A percentile compares a stretch with the other conserved stretches of the same genome.
These are phyloP conservation scores for Tipula lateralis DNA, from an alignment of 2,888 invertebrate species.

Conservation along the genomic window DNA sequence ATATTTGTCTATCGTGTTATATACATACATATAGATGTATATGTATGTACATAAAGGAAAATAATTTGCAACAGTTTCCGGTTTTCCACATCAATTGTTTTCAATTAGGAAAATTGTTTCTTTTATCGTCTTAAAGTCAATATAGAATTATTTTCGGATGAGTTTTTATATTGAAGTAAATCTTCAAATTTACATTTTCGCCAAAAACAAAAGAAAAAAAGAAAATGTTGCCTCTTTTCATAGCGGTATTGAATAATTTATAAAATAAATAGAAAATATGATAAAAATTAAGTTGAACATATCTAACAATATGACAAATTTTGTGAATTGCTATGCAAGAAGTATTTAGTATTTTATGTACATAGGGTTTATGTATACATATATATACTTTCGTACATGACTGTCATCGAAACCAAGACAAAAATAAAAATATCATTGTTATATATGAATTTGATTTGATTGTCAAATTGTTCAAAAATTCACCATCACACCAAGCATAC, in stretches of 20 bases:
- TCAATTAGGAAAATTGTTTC: constrained; percentile 13
- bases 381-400: not conserved
- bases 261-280: constrained; percentile 13
- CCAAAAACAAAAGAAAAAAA: not conserved
- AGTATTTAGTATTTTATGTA: not conserved
- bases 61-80: not conserved
- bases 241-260: not conserved
- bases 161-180: not conserved
- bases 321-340: not conserved
- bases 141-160: not conserved
- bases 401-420: not conserved
- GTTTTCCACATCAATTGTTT: not conserved
- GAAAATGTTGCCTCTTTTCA: not conserved
- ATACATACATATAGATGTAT: not conserved
- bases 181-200: constrained; percentile 2
- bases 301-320: not conserved
- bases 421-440: not conserved
- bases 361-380: not conserved
- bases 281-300: not conserved
- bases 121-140: not conserved
- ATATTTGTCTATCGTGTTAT: not conserved
- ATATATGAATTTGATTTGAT: not conserved
- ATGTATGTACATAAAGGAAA: not conserved
- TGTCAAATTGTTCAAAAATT: not conserved
- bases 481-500: not conserved